Evolutionary conservation across 1,140 invertebrate genomes (phyloP), one percentile per base, ranked within the genome.

Genomic region (Ostrea denselamellosa): DNA sequence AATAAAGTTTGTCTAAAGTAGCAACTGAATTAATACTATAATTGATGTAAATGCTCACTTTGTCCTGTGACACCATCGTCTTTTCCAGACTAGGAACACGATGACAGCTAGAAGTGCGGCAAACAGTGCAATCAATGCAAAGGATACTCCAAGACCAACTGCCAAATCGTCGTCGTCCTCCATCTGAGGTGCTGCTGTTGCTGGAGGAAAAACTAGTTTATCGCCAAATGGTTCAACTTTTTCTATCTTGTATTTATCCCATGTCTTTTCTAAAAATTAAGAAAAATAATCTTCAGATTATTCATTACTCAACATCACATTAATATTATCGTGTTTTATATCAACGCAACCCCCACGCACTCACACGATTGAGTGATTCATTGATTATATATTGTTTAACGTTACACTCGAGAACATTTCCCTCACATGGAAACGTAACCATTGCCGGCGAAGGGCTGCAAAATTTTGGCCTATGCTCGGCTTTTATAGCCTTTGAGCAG

Each of bases 241-340:
- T 77, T 77, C 68, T 77, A 77, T 34, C 25, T 25, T 25, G 10
- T 28, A 77, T 77, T 17, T 77, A 34, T 77, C 68, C 68, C 68
- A 77, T 34, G 68, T 28, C 25, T 77, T 77, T 3, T 34, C 68
- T 77, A 17, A 2, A 62, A 44, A 44, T 44, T 44, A 1, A 44
- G 5, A 44, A 44, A 1, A 44, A 44, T 44, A 44, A 44, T 44
- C 5, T 5, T 44, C 34, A 44, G 34, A 44, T 44, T 44, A 44
- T 44, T 1, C 34, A 44, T 44, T 5, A 44, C 34, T 2, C 5
- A 44, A 44, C 34, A 44, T 44, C 34, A 44, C 5, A 44, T 44
- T 5, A 44, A 2, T 44, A 44, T 44, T 5, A 44, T 44, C 34
- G 34, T 44, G 34, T 5, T 44, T n/a, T n/a, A n/a, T n/a, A n/a